Base-by-base conservation (phyloP, 1,140 invertebrate species). In the Adelges cooleyi region DNA sequence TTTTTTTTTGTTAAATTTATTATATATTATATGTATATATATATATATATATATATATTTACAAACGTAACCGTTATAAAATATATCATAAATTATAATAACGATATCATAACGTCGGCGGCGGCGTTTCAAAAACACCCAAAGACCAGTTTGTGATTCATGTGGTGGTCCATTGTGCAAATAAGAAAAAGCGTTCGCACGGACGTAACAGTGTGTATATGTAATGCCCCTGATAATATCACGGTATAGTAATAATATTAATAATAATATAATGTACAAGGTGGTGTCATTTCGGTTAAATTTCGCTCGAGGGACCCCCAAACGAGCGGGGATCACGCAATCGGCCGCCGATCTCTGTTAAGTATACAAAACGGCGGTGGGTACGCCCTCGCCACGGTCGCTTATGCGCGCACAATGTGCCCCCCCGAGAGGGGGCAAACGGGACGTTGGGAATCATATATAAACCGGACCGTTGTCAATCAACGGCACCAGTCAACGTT, bases 391-490 rank as follows among this genome's bases (percentile, higher is more conserved):
- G 38, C 22, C 29, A 33, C 29, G 29, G 29, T 33, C 29, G n/a
- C n/a, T n/a, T n/a, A 33, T 33, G 11, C 29, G 29, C 11, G 11
- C 5, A 33, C 29, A 11, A 11, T 15, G 20, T 20, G 8, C 42
- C 23, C 25, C 42, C 42, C 40, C 4, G 15, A 42, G 56, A 22
- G 56, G 56, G 54, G 44, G 40, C 40, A 11, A 20, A 46, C n/a
- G 23, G 23, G 10, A 4, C 54, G 8, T 17, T 48, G 11, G 4
- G 40, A 62, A 40, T 29, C 13, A 62, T 48, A 48, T 62, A 62
- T 62, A 62, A 62, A 62, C 40, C 56, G 25, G 25, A 22, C 15
- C 42, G 42, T 62, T 33, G 56, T 62, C 56, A 48, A 62, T 62
- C 56, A 62, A 62, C 56, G 20, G 44, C 46, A 62, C 38, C 56